Base-by-base conservation (phyloP, 1,140 invertebrate genomes). In the Leptinotarsa texana region DNA sequence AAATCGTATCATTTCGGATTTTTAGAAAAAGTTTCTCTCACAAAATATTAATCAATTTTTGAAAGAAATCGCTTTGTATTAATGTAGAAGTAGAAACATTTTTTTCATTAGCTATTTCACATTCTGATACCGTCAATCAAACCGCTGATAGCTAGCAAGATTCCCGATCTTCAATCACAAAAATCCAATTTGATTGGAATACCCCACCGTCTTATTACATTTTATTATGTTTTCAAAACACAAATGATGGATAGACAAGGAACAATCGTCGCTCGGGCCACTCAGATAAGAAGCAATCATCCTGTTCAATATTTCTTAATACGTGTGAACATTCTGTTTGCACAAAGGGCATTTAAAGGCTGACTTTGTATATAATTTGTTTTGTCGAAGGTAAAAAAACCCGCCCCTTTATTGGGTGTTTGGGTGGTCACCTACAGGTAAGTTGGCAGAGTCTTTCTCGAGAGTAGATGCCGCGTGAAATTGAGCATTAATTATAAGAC, bases 401-500 rank as follows among this genome's bases (percentile, higher is more conserved):
- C 66, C 69, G 74, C 69, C 74, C 71, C 74, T 74, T 75, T 78
- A 75, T 71, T 76, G 75, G 77, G 77, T 63, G 67, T 78, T 78
- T 78, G 77, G 77, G 77, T 78, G 77, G 77, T 73, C 77, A 72
- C 69, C 57, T 51, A 49, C 62, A 21, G 49, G 47, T 57, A 48
- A 68, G 63, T 66, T 71, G 63, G 48, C 47, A 67, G 63, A 61
- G 24, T 65, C 18, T 65, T 72, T 72, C 62, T 57, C 21, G 33
- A 48, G 33, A 72, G 62, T 75, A 68, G 74, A 69, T 42, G 71
- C 70, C 77, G 75, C 74, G 72, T 76, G 74, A 78, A 78, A 78
- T 78, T 74, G 74, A 68, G 74, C 77, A 74, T 76, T 78, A 78
- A 78, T 78, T 78, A 78, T 75, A 49, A 69, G 74, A 75, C 63